Evolutionary conservation across 2,113 vertebrate genomes (phyloP).

Genomic region (Tyto alba): DNA sequence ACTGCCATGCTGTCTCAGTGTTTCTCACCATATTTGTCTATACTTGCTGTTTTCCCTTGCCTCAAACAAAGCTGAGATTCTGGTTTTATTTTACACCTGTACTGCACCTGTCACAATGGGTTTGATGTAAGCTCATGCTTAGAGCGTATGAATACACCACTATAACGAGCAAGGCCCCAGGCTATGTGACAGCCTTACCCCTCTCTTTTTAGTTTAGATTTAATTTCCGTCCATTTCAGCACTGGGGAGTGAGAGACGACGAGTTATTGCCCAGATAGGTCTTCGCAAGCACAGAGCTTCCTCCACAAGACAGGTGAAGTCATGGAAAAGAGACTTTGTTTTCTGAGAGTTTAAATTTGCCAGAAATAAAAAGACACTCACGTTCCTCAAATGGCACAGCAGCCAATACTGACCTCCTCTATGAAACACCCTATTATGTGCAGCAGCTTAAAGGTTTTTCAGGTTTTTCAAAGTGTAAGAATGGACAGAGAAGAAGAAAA

Average conservation of each 20-base stretch:
- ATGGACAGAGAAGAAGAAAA: neutral
- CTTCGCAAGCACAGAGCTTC: neutral
- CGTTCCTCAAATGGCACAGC: neutral
- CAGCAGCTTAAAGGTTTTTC: neutral
- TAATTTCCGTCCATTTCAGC: neutral
- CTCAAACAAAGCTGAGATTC: neutral
- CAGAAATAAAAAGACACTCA: neutral
- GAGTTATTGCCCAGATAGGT: neutral
- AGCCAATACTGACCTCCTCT: neutral
- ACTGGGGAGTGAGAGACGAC: neutral
- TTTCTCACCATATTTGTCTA: neutral
- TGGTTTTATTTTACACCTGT: neutral
- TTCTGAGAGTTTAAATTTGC: neutral
- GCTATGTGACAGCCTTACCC: neutral
- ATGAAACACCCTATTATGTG: neutral
- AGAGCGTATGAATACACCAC: neutral
- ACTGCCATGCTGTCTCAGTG: neutral
- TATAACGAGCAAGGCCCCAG: rapidly evolving
- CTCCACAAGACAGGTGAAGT: neutral
- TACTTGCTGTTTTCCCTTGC: neutral
- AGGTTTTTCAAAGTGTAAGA: neutral
- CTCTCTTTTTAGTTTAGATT: neutral
- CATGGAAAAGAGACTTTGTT: neutral
- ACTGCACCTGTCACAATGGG: neutral
- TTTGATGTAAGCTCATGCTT: neutral